Conservation (phyloP, 2,888 invertebrate species). For the Tachina fera region DNA sequence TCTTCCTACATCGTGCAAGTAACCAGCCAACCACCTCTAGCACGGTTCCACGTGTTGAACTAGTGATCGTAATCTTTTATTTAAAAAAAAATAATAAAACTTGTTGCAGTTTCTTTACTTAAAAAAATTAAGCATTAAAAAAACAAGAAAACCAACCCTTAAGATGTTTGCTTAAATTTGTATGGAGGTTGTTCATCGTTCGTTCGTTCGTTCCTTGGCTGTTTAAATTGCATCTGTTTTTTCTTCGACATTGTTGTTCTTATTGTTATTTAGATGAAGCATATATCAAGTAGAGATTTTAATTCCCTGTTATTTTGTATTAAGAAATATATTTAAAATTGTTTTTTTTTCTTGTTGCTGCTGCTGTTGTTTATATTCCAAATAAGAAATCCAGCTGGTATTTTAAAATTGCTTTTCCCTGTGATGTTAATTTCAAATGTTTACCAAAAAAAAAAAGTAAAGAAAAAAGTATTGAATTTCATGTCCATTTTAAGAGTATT, state of each 20-base stretch:
- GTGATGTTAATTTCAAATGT: constrained; percentile 53
- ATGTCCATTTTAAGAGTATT: constrained; percentile 39
- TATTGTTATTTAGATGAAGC: constrained; percentile 53
- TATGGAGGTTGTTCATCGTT: constrained; percentile 15
- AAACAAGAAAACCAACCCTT: constrained; percentile 54
- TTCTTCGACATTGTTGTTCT: constrained; percentile 31
- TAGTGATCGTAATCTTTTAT: constrained; percentile 56
- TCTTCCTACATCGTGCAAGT: constrained; percentile 52
- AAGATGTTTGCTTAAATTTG: constrained; percentile 53
- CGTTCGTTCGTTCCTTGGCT: not conserved
- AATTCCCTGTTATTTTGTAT: constrained; percentile 58
- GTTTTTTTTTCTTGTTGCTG: not conserved
- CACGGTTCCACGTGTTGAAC: constrained; percentile 57
- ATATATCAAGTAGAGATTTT: constrained; percentile 66
- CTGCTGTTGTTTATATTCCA: constrained; percentile 25
- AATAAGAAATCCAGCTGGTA: constrained; percentile 57
- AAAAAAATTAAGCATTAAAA: constrained; percentile 16
- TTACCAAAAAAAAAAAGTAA: not conserved
- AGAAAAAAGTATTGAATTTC: constrained; percentile 51
- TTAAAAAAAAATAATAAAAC: constrained; percentile 39
- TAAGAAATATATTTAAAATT: constrained; percentile 26
- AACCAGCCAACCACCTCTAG: constrained; percentile 7
- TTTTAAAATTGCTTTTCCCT: constrained; percentile 46
- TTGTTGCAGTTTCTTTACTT: constrained; percentile 62
- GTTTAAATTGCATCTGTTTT: constrained; percentile 65